Conservation (phyloP, 2,888 invertebrate species). For the Heliconius ismenius region DNA sequence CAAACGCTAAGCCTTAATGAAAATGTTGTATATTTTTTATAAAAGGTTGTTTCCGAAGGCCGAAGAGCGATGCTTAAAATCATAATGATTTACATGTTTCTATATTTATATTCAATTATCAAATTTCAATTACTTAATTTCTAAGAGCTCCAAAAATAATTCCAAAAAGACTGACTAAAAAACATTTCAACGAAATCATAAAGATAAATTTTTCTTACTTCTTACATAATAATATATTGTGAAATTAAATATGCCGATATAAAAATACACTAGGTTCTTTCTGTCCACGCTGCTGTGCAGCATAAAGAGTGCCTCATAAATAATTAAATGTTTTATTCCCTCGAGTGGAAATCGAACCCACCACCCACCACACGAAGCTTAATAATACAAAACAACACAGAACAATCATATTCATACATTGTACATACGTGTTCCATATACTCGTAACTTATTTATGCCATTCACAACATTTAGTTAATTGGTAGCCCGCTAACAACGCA, state of each 20-base stretch:
- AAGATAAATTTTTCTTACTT: too few relatives aligned
- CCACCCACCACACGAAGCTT: too few relatives aligned
- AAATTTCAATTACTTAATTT: too few relatives aligned
- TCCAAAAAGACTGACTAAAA: too few relatives aligned
- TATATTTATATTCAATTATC: neutral
- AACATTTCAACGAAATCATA: neutral
- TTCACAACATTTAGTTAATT: constrained; percentile 11
- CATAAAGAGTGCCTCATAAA: too few relatives aligned
- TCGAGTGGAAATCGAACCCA: too few relatives aligned
- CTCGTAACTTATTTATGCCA: neutral
- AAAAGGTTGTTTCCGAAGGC: neutral
- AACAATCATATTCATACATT: neutral
- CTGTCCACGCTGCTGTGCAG: too few relatives aligned
- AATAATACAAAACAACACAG: neutral
- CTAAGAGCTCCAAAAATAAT: too few relatives aligned
- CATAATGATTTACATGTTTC: neutral
- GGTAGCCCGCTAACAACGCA: neutral
- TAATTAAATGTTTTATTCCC: too few relatives aligned
- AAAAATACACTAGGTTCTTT: too few relatives aligned
- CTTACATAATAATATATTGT: too few relatives aligned
- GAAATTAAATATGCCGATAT: too few relatives aligned
- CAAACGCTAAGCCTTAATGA: constrained; percentile 4
- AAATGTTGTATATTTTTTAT: neutral
- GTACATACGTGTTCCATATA: neutral
- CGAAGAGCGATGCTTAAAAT: neutral